Conservation (phyloP, 1,140 invertebrate species). For the Zophobas atratus region DNA sequence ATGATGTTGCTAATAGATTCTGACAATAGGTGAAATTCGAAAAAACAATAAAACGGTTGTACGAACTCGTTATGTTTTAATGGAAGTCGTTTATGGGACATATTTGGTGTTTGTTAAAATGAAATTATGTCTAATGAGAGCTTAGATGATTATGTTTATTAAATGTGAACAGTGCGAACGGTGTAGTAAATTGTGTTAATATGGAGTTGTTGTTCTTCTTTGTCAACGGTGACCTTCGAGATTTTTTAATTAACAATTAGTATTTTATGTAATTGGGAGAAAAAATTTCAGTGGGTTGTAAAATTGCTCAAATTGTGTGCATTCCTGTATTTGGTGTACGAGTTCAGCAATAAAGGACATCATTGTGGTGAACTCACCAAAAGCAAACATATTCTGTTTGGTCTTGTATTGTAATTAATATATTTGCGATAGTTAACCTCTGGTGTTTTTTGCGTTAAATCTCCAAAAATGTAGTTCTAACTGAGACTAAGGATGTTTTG, state of each 20-base stretch:
- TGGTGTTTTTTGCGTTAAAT: no score
- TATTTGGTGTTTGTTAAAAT: no score
- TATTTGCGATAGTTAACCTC: no score
- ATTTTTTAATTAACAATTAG: slow-evolving; percentile 9
- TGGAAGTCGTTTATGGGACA: not conserved
- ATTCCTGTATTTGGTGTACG: not conserved
- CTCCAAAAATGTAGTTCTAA: no score
- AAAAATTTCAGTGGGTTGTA: slow-evolving; percentile 16
- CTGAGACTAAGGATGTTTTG: no score
- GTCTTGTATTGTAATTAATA: no score
- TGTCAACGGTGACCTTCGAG: slow-evolving; percentile 15
- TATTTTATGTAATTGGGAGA: slow-evolving; percentile 28
- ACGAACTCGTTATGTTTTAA: not conserved
- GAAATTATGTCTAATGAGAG: not conserved
- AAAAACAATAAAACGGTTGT: slow-evolving; percentile 8
- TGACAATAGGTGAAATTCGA: slow-evolving; percentile 1
- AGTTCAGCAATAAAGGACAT: not conserved
- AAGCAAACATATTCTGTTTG: not conserved
- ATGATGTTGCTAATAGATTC: not conserved
- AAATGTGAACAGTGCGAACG: slow-evolving; percentile 8
- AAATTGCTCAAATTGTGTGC: slow-evolving; percentile 7
- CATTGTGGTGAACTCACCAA: not conserved
- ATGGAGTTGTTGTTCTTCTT: not conserved
- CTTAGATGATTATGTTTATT: slow-evolving; percentile 27
- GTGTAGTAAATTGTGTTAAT: not conserved